Conservation (phyloP, 1,140 invertebrate genomes). For the Helicoverpa zea region DNA sequence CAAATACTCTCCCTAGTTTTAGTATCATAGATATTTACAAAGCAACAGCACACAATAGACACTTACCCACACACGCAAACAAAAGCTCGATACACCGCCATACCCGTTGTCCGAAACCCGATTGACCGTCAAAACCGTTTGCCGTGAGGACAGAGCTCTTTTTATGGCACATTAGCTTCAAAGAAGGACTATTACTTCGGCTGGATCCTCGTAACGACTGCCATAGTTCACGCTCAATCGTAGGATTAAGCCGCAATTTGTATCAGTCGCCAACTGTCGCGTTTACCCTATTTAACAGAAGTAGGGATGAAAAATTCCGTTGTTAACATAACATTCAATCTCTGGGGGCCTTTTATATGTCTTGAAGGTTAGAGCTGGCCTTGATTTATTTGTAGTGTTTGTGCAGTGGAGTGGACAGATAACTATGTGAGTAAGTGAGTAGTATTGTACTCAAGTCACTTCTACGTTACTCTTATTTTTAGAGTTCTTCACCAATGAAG, state of each 20-base stretch:
- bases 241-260: constrained; percentile 72
- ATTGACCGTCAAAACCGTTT: constrained; percentile 59
- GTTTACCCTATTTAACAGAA: constrained; percentile 64
- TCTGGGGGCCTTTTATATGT: constrained; percentile 18
- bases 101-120: constrained; percentile 51
- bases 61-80: neutral
- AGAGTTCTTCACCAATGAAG: too few relatives aligned
- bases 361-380: neutral
- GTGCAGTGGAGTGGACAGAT: neutral
- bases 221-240: constrained; percentile 76
- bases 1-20: too few relatives aligned
- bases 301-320: constrained; percentile 49
- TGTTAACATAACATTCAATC: constrained; percentile 58
- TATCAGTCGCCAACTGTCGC: constrained; percentile 68
- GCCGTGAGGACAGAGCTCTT: constrained; percentile 56
- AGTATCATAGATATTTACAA: neutral
- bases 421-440: neutral
- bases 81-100: constrained; percentile 19
- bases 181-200: constrained; percentile 70
- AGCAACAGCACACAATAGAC: neutral
- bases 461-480: too few relatives aligned
- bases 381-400: neutral
- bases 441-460: too few relatives aligned
- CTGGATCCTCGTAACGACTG: constrained; percentile 67
- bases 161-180: constrained; percentile 72